Evolutionary conservation across 2,113 vertebrate genomes (phyloP), one percentile per base, ranked within the genome.

Genomic region (Chaenocephalus aceratus): DNA sequence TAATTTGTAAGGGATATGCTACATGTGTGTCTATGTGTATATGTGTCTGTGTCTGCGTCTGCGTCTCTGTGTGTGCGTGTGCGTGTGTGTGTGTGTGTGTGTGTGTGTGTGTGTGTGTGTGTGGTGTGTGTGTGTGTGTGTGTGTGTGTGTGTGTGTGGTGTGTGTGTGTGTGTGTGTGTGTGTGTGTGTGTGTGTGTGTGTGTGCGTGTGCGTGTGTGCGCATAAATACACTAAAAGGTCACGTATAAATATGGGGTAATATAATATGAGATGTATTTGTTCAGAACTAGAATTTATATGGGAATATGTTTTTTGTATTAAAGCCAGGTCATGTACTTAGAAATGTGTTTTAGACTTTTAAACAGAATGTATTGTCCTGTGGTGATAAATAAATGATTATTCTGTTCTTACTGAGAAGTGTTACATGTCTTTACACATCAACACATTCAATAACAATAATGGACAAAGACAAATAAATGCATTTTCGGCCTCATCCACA

Each of bases 341-440:
- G 77, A 77, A 71, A 87, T 69, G 15, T 51, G 21, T 84, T 79
- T 90, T 79, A 79, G 81, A 88, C 75, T 79, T 88, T 79, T 51
- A 75, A 85, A 78, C 13, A 65, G 48, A 67, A 64, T 71, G 16
- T 72, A 36, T 72, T 45, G 49, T 74, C 73, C 72, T 56, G 75
- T 36, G 54, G 15, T 5, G 48, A 77, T 79, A 54, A 77, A 76
- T 68, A 72, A 75, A 63, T 12, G 18, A 82, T 36, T 16, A 4
- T 23, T 54, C 45, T 34, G 18, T 79, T 45, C 44, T 58, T 34
- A 8, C 34, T 60, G 48, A 67, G 68, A 62, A 41, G 52, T 26
- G 53, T 56, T 73, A 68, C 34, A 72, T 65, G 26, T 66, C 36
- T 64, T 81, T 12, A 56, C 16, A 84, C 21, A 51, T 79, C 12